Conservation (phyloP, 2,113 vertebrate species). For the Elachura formosa region DNA sequence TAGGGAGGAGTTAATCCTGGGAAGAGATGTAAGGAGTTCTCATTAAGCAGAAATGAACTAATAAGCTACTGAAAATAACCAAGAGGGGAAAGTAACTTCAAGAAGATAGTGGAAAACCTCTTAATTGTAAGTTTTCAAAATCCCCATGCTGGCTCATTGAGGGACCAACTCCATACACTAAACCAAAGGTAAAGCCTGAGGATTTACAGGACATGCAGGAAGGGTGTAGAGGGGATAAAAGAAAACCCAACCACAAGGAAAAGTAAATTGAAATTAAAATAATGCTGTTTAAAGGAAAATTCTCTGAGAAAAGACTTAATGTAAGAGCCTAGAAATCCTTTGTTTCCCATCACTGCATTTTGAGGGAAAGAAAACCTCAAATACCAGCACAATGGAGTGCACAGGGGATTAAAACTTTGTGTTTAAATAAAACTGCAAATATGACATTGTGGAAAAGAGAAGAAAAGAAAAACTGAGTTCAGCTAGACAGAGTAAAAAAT, state of each 20-base stretch:
- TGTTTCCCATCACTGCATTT: background rate
- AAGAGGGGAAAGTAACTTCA: background rate
- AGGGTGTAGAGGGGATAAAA: background rate
- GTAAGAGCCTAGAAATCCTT: background rate
- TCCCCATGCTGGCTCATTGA: background rate
- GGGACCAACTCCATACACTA: background rate
- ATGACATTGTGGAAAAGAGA: background rate
- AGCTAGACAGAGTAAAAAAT: background rate
- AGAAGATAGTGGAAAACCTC: background rate
- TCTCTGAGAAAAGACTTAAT: background rate
- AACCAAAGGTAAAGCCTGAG: background rate
- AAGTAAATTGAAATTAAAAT: background rate
- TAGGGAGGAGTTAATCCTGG: background rate
- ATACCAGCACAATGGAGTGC: background rate
- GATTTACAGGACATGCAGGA: background rate
- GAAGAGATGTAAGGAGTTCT: background rate
- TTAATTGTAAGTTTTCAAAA: conserved; percentile 8
- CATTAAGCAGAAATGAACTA: background rate
- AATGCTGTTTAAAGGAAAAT: background rate
- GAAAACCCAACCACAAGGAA: background rate
- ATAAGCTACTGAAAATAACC: background rate
- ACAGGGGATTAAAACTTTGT: background rate
- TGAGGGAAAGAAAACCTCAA: background rate
- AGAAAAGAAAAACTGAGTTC: background rate
- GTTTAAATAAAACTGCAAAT: background rate